Base-by-base conservation (phyloP, 1,140 invertebrate species). In the Trachelipus rathkii region DNA sequence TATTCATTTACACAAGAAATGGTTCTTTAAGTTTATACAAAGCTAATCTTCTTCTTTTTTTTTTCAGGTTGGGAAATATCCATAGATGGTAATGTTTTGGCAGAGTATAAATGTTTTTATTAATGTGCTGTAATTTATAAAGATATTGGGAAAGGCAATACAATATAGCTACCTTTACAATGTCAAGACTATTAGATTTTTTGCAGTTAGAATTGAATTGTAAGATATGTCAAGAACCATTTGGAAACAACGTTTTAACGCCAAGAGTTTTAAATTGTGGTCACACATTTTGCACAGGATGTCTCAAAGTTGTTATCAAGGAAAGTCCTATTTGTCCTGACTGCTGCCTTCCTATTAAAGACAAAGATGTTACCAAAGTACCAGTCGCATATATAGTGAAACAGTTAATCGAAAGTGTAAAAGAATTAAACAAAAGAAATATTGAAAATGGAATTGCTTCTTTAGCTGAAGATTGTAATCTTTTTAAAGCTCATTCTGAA, bases 121-220 rank as follows among this genome's bases (percentile, higher is more conserved):
- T 33, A 33, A 33, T 33, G 6, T 33, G 33, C 6, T 33, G 33
- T 33, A 33, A 33, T 33, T 1, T 33, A 33, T 33, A 33, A 33
- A 6, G 33, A 1, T 33, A 33, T 33, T 33, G 33, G 33, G 6
- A 33, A 33, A 33, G 33, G 33, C 1, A 1, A 33, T 33, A 33
- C 33, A 33, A 33, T 33, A 33, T 33, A n/a, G n/a, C n/a, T n/a
- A 33, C 33, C 33, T 33, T 33, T 33, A 6, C 33, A 6, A 33
- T 33, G 33, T 33, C 33, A 33, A 33, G 33, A 33, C 33, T 33
- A 33, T 33, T 33, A 60, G 50, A 60, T 60, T 60, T 4, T 60
- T 60, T 60, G 19, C 50, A 60, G 8, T 19, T 60, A 60, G 50
- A 60, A 60, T 60, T 60, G 50, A 60, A 60, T 19, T 60, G 50